Evolutionary conservation across 53 echinoderm and acorn worm species (phyloP), one percentile per base, ranked within the genome.

Genomic region (Luidia sarsii): DNA sequence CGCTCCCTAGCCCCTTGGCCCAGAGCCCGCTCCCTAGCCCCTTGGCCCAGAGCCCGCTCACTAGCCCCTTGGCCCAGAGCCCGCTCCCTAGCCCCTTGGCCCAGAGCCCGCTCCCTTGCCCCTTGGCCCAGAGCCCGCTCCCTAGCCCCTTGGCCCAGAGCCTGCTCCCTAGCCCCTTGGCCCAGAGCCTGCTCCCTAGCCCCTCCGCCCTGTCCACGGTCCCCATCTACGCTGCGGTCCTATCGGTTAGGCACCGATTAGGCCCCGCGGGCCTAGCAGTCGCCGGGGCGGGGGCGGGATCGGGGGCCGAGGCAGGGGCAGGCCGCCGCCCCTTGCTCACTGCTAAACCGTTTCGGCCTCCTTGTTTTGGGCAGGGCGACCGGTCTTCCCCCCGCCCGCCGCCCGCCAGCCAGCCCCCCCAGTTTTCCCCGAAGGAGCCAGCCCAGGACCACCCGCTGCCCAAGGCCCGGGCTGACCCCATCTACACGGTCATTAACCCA

Each of bases 401-500:
- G 37, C 57, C 54, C 11, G 14, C 54, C 15, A 35, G 55, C 23
- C 55, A 7, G 18, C 10, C 6, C 55, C 72, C 57, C 37, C 33
- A 11, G 6, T 55, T 38, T 3, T 4, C 39, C 54, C 72, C 14
- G 72, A 72, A 72, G 72, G 55, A 72, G 38, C 54, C 37, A 29
- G 53, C 33, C 20, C 30, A 45, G 35, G 14, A 24, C 24, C 31
- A 39, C 36, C 39, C 20, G 10, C 15, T n/a, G n/a, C n/a, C n/a
- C n/a, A n/a, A n/a, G n/a, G n/a, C n/a, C n/a, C n/a, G n/a, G n/a
- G n/a, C n/a, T n/a, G 72, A 72, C 35, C 72, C 72, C 4, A 72
- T 72, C 54, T 72, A 72, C 72, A 72, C 56, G 72, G 72, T 72
- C 56, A 65, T 35, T 35, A 54, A 56, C 27, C 20, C 8, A 22